Evolutionary conservation across 2,113 vertebrate species (phyloP).

Genomic region (Semnopithecus entellus): DNA sequence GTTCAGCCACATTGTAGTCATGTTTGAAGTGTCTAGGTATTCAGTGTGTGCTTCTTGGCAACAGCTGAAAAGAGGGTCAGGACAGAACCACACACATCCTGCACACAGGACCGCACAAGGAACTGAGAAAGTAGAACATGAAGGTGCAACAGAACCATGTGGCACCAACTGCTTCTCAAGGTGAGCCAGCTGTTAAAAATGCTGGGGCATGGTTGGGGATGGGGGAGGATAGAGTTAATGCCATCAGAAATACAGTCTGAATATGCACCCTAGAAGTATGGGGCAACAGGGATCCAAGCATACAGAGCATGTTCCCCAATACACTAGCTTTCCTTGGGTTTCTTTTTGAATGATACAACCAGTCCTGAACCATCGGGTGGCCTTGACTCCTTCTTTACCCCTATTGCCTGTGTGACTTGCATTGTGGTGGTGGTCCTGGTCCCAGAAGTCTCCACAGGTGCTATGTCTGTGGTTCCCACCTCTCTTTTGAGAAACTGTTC

Average conservation of each 20-base stretch:
- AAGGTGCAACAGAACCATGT: neutral
- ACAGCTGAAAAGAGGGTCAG: neutral
- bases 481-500: neutral
- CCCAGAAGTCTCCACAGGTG: neutral
- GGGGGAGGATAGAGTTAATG: neutral
- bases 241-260: neutral
- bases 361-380: neutral
- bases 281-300: neutral
- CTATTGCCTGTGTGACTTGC: neutral
- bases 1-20: neutral
- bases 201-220: neutral
- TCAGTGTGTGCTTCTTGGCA: neutral
- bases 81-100: neutral
- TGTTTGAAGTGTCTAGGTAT: neutral
- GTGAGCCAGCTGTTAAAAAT: neutral
- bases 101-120: neutral
- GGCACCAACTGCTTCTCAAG: neutral
- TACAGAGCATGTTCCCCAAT: neutral
- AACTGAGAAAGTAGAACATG: neutral
- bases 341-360: neutral
- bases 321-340: neutral
- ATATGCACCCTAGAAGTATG: neutral
- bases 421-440: neutral
- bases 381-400: neutral
- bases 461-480: neutral